Conservation (phyloP, 2,113 vertebrate species). For the Pseudorectes ferrugineus region DNA sequence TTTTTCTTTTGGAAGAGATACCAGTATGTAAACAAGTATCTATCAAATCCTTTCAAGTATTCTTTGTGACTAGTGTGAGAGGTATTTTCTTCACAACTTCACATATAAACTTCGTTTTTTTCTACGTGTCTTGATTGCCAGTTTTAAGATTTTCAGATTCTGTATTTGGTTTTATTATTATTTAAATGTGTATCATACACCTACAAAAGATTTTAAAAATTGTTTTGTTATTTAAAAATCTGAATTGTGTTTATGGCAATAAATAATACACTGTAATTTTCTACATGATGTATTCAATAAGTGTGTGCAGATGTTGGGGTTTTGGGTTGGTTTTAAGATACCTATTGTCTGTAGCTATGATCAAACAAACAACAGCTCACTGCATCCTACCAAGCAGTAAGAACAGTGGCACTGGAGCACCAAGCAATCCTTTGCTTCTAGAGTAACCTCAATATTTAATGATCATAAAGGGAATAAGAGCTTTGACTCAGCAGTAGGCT, state of each 20-base stretch:
- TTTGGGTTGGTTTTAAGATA: background rate
- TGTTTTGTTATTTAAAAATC: background rate
- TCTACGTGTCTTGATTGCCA: background rate
- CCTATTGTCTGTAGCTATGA: background rate
- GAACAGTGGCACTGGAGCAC: background rate
- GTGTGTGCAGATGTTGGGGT: background rate
- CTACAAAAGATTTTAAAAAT: background rate
- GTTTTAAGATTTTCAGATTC: background rate
- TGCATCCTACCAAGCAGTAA: background rate
- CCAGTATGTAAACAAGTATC: background rate
- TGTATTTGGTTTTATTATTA: background rate
- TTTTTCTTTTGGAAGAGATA: background rate
- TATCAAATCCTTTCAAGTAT: background rate
- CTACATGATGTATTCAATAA: background rate
- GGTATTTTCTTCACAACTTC: background rate
- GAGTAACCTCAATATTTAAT: background rate
- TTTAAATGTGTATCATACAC: background rate
- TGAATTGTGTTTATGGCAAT: background rate
- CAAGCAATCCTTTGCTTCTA: background rate
- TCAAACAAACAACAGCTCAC: background rate
- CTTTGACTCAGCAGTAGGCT: background rate
- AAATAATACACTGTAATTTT: background rate
- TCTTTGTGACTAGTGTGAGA: background rate
- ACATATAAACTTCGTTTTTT: background rate
- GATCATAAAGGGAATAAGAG: background rate